Evolutionary conservation across 1,140 invertebrate species (phyloP), one percentile per base, ranked within the genome.

Genomic region (Mya arenaria): DNA sequence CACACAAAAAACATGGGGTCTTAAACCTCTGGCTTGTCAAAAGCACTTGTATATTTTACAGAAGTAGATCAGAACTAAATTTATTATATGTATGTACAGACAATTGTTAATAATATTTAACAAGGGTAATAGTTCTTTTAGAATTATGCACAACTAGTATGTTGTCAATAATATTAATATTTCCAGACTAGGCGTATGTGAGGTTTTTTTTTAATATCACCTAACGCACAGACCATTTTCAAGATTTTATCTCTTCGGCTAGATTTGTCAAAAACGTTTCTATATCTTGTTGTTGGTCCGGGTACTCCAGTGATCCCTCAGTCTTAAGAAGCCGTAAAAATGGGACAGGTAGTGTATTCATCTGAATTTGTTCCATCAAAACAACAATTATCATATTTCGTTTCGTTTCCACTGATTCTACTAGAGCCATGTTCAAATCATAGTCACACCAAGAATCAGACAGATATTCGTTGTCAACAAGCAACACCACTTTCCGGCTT

Each of bases 391-490:
- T 44, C 39, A 75, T 4, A 2, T 75, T 75, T 30, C 73, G 39
- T 4, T 63, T 63, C 8, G 73, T 39, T n/a, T 48, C 56, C 4
- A 75, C 23, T 41, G 73, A 62, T 44, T 75, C 73, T 19, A 63
- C 19, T 5, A 37, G 39, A 23, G 73, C 73, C 73, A 75, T 75
- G 44, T 75, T 63, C 30, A 60, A 30, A 34, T 75, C 73, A 36
- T 75, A 75, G 30, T 63, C 73, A 65, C 73, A 75, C 73, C 73
- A 75, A 19, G 15, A 41, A 37, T 62, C 56, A 10, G 28, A 44
- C 37, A 75, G 30, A 34, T 62, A 75, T n/a, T 63, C 30, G 5
- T 41, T 44, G 60, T 75, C 34, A 32, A 75, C 44, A 10, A 75
- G 73, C 23, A 75, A 41, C 23, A 75, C 58, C 15, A 39, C 32